Percentiles rank a stretch among this genome's conserved stretches.
Evolutionary conservation across 2,888 invertebrate species (phyloP).

Genomic region (Pyrgus malvae): DNA sequence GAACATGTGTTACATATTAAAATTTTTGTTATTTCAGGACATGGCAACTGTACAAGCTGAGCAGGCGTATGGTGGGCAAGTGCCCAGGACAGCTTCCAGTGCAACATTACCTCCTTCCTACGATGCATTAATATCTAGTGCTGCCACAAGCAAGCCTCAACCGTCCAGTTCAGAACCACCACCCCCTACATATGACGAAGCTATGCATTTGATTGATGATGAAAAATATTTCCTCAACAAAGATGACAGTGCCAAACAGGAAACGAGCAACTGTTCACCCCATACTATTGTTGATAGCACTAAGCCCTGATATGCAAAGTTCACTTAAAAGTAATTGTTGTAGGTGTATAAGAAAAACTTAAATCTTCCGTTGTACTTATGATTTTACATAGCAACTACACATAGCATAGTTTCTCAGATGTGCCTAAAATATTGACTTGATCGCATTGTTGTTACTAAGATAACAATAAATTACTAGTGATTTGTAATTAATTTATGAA

Average conservation of each 20-base stretch:
- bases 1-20: too few relatives aligned
- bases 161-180: slow-evolving; percentile 79
- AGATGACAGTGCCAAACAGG: slow-evolving; percentile 63
- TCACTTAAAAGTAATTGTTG: slow-evolving; percentile 43
- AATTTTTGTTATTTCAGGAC: slow-evolving; percentile 79
- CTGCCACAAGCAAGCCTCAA: slow-evolving; percentile 64
- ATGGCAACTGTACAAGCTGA: slow-evolving; percentile 81
- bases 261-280: slow-evolving; percentile 58
- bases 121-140: slow-evolving; percentile 79
- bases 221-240: slow-evolving; percentile 59
- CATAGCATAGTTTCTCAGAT: slow-evolving; percentile 60
- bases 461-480: slow-evolving; percentile 34
- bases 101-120: slow-evolving; percentile 84
- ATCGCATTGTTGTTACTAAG: slow-evolving; percentile 58
- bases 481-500: slow-evolving; percentile 26
- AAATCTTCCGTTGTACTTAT: slow-evolving; percentile 77
- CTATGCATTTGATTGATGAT: slow-evolving; percentile 79
- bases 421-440: slow-evolving; percentile 74
- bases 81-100: slow-evolving; percentile 80
- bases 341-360: slow-evolving; percentile 64
- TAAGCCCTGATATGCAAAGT: slow-evolving; percentile 61
- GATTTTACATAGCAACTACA: slow-evolving; percentile 50
- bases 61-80: slow-evolving; percentile 75
- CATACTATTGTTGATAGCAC: slow-evolving; percentile 52
- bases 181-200: slow-evolving; percentile 85